Base-by-base conservation (phyloP, 2,888 invertebrate species). In the Epistrophe grossulariae region DNA sequence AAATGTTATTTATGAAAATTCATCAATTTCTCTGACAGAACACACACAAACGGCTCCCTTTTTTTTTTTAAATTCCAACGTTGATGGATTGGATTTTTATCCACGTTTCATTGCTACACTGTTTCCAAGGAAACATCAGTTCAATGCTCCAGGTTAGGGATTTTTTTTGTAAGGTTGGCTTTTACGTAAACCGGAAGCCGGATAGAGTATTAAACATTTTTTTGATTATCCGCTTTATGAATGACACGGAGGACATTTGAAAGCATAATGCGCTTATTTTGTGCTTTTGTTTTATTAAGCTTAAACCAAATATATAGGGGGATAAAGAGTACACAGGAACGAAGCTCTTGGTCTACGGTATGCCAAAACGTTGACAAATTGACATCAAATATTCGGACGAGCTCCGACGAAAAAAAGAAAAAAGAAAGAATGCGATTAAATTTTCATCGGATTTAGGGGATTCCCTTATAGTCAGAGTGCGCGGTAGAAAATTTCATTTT, bases 51-150 rank as follows among this genome's bases (percentile, higher is more conserved):
- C 31, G 48, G 43, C 4, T 40, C 68, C 60, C 10, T 31, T 43
- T 68, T 11, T 15, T 24, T 60, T 10, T 13, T 17, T 28, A 2
- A 64, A 24, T 77, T 59, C 59, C 62, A 38, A 70, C 52, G 45
- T 70, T 84, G 85, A 85, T 70, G 62, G 78, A 85, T 85, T 85
- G 85, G 38, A 85, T 85, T 82, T 85, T 76, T 59, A 78, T 73
- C 68, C 66, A 38, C 45, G 48, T 79, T 79, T 72, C 76, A 79
- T 79, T 79, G 76, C 71, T 55, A 62, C 35, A 48, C 31, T 9
- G 0, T 68, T 68, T 50, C 35, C 48, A 57, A 15, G 17, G 62
- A 62, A 19, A 35, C 78, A 62, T 24, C 62, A 55, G 80, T 84
- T 84, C 80, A 72, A 17, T 80, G 76, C 1, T 74, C 70, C 43